phyloP scores from a whole-genome alignment of 2,888 invertebrate species.

The Cheilosia variabilis region DNA sequence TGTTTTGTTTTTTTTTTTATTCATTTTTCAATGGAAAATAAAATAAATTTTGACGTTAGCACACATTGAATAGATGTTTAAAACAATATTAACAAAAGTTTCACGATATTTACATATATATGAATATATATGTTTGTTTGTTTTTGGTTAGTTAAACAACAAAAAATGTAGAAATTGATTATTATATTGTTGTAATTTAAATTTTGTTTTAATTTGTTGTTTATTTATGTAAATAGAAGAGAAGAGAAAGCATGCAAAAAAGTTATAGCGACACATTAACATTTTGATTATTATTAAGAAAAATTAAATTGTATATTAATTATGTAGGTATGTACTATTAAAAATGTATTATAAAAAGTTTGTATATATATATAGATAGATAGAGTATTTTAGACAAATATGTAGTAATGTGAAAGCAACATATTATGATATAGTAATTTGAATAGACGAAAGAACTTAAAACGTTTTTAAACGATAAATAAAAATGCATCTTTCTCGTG shows the following conservation, averaged over 20 bases:
- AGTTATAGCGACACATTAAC: conserved; percentile 79
- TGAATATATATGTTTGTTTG: conserved; percentile 24
- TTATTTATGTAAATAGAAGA: conserved; percentile 77
- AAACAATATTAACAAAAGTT: conserved; percentile 55
- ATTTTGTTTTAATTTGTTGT: conserved; percentile 71
- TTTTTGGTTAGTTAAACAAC: conserved; percentile 73
- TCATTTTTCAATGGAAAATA: conserved; percentile 57
- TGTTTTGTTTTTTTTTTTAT: conserved; percentile 36
- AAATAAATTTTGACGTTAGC: conserved; percentile 78
- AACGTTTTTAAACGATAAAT: too few relatives aligned
- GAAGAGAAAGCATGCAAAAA: conserved; percentile 80
- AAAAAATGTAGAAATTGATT: conserved; percentile 43
- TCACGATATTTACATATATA: conserved; percentile 64
- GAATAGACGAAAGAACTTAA: not conserved
- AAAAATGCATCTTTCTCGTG: too few relatives aligned
- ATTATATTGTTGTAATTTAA: conserved; percentile 67
- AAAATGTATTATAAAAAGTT: conserved; percentile 74
- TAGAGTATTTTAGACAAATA: conserved; percentile 11
- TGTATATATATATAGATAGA: conserved; percentile 38
- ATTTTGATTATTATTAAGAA: conserved; percentile 75
- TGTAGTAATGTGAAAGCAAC: conserved; percentile 4
- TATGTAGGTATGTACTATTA: conserved; percentile 47
- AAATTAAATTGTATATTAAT: conserved; percentile 40
- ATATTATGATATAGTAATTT: not conserved
- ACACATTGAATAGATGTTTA: conserved; percentile 78